Percentiles rank a stretch among this genome's conserved stretches.
These are phyloP conservation scores for Hippocampus barbouri DNA, from an alignment of 2,113 vertebrate species.

Conservation along the genomic window DNA sequence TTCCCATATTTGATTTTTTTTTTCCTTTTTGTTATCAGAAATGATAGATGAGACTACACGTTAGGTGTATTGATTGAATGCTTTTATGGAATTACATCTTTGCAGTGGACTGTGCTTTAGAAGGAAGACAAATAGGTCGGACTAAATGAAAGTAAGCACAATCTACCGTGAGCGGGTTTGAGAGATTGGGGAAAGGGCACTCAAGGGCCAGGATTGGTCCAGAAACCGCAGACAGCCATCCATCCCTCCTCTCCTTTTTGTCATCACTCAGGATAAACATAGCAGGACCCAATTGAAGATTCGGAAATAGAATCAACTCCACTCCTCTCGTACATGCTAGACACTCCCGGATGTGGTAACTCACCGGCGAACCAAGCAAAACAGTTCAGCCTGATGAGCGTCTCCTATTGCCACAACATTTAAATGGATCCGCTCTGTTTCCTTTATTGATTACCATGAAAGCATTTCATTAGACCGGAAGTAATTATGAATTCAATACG, in stretches of 20 bases:
- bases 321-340: slow-evolving; percentile 25
- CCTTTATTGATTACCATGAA: slow-evolving; percentile 71
- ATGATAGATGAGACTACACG: slow-evolving; percentile 74
- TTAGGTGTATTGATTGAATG: slow-evolving; percentile 76
- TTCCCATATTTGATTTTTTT: slow-evolving; percentile 50
- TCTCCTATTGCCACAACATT: slow-evolving; percentile 59
- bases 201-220: slow-evolving; percentile 49
- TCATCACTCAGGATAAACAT: slow-evolving; percentile 47
- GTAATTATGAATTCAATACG: slow-evolving; percentile 70
- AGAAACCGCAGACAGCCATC: slow-evolving; percentile 48
- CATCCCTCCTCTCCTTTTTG: slow-evolving; percentile 44
- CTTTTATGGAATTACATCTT: slow-evolving; percentile 82
- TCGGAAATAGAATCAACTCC: slow-evolving; percentile 54
- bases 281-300: slow-evolving; percentile 40
- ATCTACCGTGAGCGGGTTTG: slow-evolving; percentile 52
- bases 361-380: slow-evolving; percentile 37
- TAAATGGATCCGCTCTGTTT: slow-evolving; percentile 67
- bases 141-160: slow-evolving; percentile 71
- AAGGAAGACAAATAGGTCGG: slow-evolving; percentile 73
- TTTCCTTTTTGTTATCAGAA: slow-evolving; percentile 51
- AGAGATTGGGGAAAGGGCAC: slow-evolving; percentile 52
- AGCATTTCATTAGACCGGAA: slow-evolving; percentile 69
- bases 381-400: slow-evolving; percentile 49
- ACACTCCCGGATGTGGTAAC: slow-evolving; percentile 27
- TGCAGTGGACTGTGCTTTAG: slow-evolving; percentile 62